Base-by-base conservation (phyloP, 2,113 vertebrate species). In the Malurus cyaneus region DNA sequence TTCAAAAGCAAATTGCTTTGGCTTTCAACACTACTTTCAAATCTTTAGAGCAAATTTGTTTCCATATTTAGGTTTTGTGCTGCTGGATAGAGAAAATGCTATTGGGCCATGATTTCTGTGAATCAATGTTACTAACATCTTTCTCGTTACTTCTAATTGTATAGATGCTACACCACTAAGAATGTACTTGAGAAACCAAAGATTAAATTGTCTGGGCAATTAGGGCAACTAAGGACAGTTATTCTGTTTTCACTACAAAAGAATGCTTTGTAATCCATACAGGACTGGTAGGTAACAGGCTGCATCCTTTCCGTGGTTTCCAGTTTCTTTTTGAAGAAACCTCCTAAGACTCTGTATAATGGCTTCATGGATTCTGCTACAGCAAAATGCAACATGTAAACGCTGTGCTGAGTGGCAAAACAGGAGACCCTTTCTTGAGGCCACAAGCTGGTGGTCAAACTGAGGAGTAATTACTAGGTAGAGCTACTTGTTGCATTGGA, bases 31-130 rank as follows among this genome's bases (percentile, higher is more conserved):
- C 9, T 10, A 3, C 16, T 84, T 72, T 54, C 14, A 36, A 1
- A 50, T 77, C 44, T 82, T 47, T 42, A 70, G 52, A 79, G 25
- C n/a, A 61, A 26, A 5, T 61, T 74, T 72, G 20, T 60, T 84
- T 57, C 39, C 1, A 1, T 72, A 15, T 54, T 76, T 92, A 65
- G 20, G 14, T 61, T 32, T 67, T 79, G 13, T 57, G 52, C n/a
- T 88, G 28, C 57, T 69, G 34, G 29, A 24, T 34, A 49, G 60
- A 76, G 24, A 19, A 79, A 47, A 28, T 14, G 14, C 59, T 80
- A 16, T 14, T 78, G 42, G 4, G 20, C 13, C 0, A 0, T 52
- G 25, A 64, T 67, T 89, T 71, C 18, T 3, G 0, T 50, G 24
- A 73, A 62, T 47, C 7, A 39, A 5, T 49, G 49, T 41, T 49